Percentiles rank a stretch among this genome's conserved stretches.
These are phyloP conservation scores for Phortica okadai DNA, from an alignment of 2,888 invertebrate species.

Conservation along the genomic window DNA sequence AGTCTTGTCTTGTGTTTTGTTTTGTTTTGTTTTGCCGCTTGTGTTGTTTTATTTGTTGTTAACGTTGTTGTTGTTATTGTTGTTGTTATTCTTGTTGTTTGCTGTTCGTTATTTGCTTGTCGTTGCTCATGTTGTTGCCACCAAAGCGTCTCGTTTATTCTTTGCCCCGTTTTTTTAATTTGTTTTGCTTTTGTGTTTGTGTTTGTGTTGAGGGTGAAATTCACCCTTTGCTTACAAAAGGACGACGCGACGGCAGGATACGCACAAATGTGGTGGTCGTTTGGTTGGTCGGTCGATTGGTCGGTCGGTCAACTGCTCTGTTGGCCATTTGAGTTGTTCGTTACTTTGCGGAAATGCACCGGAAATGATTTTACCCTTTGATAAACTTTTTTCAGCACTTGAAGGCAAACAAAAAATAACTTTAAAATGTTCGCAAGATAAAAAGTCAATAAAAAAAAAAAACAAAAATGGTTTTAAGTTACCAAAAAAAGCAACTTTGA, in stretches of 20 bases:
- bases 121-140: constrained; percentile 17
- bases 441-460: background rate
- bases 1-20: background rate
- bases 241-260: constrained; percentile 44
- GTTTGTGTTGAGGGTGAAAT: constrained; percentile 38
- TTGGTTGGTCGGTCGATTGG: too few species aligned
- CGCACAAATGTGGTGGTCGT: constrained; percentile 35
- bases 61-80: constrained; percentile 34
- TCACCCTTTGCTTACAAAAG: constrained; percentile 53
- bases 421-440: background rate
- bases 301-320: constrained; percentile 46
- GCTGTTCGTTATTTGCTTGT: constrained; percentile 32
- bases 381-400: constrained; percentile 1
- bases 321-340: constrained; percentile 13
- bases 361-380: constrained; percentile 52
- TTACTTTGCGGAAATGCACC: constrained; percentile 58
- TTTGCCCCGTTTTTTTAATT: constrained; percentile 30
- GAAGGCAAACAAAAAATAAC: constrained; percentile 34
- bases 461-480: too few species aligned
- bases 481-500: too few species aligned
- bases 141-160: background rate
- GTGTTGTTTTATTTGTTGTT: constrained; percentile 35
- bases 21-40: background rate
- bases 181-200: constrained; percentile 24
- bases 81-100: constrained; percentile 21